Percentiles rank a stretch among this genome's conserved stretches.
Conservation (phyloP, 2,113 vertebrate genomes). For the Chloroceryle aenea region DNA sequence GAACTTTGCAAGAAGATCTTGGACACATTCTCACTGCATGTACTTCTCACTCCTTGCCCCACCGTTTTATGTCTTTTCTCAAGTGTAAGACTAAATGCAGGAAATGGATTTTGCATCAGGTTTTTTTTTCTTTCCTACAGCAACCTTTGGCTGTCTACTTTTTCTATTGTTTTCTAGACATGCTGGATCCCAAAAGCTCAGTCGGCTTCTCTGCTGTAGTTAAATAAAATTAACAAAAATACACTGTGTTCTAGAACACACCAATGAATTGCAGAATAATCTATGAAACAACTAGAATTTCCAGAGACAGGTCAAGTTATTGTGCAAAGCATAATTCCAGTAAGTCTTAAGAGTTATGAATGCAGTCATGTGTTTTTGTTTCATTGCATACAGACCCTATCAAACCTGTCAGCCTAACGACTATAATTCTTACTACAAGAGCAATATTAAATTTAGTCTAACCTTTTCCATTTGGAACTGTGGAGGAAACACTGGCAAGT, state of each 20-base stretch:
- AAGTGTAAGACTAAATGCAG: not conserved
- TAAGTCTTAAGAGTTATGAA: not conserved
- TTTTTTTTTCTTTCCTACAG: not conserved
- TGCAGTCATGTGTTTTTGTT: not conserved
- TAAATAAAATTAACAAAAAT: conserved; percentile 20
- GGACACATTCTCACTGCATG: not conserved
- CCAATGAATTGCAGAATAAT: not conserved
- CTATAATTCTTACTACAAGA: not conserved
- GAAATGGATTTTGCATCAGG: not conserved
- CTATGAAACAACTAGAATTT: not conserved
- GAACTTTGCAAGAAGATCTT: not conserved
- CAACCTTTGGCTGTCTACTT: not conserved
- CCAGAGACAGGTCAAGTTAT: not conserved
- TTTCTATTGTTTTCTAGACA: not conserved
- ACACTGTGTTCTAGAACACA: not conserved
- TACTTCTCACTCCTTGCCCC: not conserved
- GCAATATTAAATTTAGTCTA: not conserved
- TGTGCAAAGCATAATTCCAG: not conserved
- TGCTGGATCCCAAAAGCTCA: not conserved
- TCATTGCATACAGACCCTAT: not conserved
- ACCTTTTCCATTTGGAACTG: conserved; percentile 8
- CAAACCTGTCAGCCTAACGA: not conserved
- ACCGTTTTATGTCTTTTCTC: not conserved
- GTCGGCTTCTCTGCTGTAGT: not conserved
- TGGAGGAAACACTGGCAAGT: not conserved